These are phyloP conservation scores for Adrianichthys oophorus DNA, from an alignment of 2,797 vertebrate species.

Conservation along the genomic window DNA sequence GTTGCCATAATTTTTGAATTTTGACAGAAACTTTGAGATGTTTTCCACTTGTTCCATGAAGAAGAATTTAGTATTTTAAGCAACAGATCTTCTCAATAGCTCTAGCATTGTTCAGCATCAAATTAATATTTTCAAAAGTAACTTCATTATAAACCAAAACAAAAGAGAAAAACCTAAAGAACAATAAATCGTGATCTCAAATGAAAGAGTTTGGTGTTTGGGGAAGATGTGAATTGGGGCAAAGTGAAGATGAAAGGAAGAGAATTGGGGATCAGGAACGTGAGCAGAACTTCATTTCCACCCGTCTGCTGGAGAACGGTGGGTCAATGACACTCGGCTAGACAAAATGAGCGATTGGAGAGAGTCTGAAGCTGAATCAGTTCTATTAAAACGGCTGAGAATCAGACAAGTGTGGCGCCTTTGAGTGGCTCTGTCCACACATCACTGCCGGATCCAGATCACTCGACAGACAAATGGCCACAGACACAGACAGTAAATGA, in stretches of 20 bases:
- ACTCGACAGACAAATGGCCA: not conserved
- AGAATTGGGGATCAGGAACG: not conserved
- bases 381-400: constrained; percentile 37
- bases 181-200: constrained; percentile 34
- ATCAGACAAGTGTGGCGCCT: constrained; percentile 23
- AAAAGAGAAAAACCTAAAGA: constrained; percentile 23
- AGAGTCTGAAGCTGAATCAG: constrained; percentile 24
- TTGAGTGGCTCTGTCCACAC: constrained; percentile 13
- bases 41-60: too few species aligned
- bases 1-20: too few species aligned
- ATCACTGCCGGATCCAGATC: constrained; percentile 20
- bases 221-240: not conserved
- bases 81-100: too few species aligned
- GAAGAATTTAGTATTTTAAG: too few species aligned
- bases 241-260: not conserved
- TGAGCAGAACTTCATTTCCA: constrained; percentile 12
- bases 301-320: constrained; percentile 24
- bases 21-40: too few species aligned
- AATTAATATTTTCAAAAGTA: too few species aligned
- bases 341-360: constrained; percentile 48
- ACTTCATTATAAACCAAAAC: not conserved
- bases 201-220: constrained; percentile 7
- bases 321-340: constrained; percentile 50
- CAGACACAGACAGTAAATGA: constrained; percentile 4
- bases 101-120: too few species aligned